Base-by-base conservation (phyloP, 2,888 invertebrate genomes). In the Alloplasta piceator region DNA sequence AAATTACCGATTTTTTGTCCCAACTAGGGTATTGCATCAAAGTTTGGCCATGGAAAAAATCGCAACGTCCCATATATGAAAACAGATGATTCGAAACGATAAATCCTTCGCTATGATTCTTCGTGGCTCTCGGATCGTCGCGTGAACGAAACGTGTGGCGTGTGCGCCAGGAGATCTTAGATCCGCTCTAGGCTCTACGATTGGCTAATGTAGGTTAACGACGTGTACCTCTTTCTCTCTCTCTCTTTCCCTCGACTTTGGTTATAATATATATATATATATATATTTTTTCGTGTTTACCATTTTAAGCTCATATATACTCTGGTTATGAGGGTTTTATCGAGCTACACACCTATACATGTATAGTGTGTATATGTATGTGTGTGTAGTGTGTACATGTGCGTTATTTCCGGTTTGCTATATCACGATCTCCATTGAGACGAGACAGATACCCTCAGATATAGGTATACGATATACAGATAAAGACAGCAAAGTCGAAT, bases 121-220 rank as follows among this genome's bases (percentile, higher is more conserved):
- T 76, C 75, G 70, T 66, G 61, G 81, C 76, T 73, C 63, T 58
- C 16, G 12, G 46, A 48, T 6, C 56, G 70, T 80, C 83, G 74
- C 77, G 77, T 76, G 71, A 83, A 74, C 72, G 58, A 60, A 36
- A 43, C 46, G 63, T 72, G 10, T 81, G 38, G 79, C 82, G 81
- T 80, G 81, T 75, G 48, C 61, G 55, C 70, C 43, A 48, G 12
- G 55, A 72, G 56, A 77, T 81, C 74, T 81, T 75, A 83, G 83
- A 83, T 83, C 63, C 63, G 70, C 36, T 76, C 73, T 81, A 70
- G 36, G 58, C 26, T 26, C 50, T 64, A 80, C 77, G 82, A 83
- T 83, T 83, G 77, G 78, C 71, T 68, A 79, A 83, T 83, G 82
- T 83, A 83, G 82, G 83, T 83, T 83, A 83, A 83, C 80, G 83